These are phyloP conservation scores for Sebastes vulpes DNA, from an alignment of 2,797 vertebrate genomes.

Conservation along the genomic window DNA sequence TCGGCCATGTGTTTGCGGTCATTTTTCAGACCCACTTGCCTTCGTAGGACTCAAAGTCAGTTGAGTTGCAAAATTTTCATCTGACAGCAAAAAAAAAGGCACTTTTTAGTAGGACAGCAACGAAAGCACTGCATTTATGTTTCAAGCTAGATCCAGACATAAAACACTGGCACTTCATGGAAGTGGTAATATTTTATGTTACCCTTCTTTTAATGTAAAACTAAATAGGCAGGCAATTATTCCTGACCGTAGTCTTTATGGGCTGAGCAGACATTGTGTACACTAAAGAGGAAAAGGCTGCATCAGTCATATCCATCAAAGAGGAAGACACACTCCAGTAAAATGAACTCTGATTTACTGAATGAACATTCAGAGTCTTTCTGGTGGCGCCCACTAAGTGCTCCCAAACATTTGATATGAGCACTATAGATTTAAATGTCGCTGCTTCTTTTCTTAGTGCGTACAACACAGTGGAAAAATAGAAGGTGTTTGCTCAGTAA, in stretches of 20 bases:
- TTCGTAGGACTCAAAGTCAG: too few relatives aligned
- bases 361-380: not conserved
- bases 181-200: not conserved
- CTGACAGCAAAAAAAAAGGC: too few relatives aligned
- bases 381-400: not conserved
- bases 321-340: not conserved
- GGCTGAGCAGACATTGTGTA: not conserved
- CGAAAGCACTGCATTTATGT: fast-evolving
- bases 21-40: too few relatives aligned
- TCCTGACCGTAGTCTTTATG: not conserved
- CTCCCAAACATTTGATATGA: not conserved
- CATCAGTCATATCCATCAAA: not conserved
- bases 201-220: not conserved
- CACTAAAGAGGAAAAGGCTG: not conserved
- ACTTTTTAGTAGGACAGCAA: too few relatives aligned
- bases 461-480: not conserved
- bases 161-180: not conserved
- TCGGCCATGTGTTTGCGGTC: too few relatives aligned
- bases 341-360: not conserved
- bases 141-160: not conserved
- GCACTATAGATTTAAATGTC: not conserved
- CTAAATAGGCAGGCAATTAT: not conserved
- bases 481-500: not conserved
- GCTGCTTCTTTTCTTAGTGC: not conserved
- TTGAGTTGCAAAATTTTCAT: too few relatives aligned